phyloP scores from a whole-genome alignment of 1,140 invertebrate species.

The Habropoda laboriosa region DNA sequence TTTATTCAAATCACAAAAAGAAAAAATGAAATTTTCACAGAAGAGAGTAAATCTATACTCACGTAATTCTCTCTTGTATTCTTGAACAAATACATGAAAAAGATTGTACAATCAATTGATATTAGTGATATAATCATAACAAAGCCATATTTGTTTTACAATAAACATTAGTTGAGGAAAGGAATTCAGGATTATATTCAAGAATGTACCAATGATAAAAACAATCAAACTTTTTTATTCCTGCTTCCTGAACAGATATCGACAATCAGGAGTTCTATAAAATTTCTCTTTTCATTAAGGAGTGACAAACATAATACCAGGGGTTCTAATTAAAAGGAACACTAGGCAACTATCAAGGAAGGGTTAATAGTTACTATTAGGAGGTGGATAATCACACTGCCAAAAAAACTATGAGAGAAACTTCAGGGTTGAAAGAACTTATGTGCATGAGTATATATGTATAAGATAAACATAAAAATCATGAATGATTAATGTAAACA shows the following conservation, averaged over 20 bases:
- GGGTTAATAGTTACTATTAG: conserved; percentile 22
- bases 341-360: conserved; percentile 11
- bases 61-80: conserved; percentile 24
- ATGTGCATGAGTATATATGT: not conserved
- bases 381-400: conserved; percentile 10
- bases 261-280: conserved; percentile 27
- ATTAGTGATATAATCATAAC: conserved; percentile 6
- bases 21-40: not conserved
- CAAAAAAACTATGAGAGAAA: conserved; percentile 10
- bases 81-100: conserved; percentile 2
- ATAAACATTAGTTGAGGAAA: conserved; percentile 33
- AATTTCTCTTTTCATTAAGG: conserved; percentile 6
- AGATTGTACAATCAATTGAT: conserved; percentile 9
- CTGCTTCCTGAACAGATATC: conserved; percentile 7
- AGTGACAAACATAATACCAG: conserved; percentile 14
- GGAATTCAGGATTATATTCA: conserved; percentile 29
- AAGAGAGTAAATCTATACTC: conserved; percentile 5
- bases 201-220: conserved; percentile 13
- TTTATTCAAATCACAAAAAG: not conserved
- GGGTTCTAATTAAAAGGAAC: not conserved
- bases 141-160: conserved; percentile 8
- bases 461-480: conserved; percentile 48
- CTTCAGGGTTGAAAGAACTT: not conserved
- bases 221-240: conserved; percentile 15
- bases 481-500: conserved; percentile 57